Percentiles rank a stretch among this genome's conserved stretches.
These are phyloP conservation scores for Neoscelio sp. DNA, from an alignment of 2,888 invertebrate genomes.

Conservation along the genomic window DNA sequence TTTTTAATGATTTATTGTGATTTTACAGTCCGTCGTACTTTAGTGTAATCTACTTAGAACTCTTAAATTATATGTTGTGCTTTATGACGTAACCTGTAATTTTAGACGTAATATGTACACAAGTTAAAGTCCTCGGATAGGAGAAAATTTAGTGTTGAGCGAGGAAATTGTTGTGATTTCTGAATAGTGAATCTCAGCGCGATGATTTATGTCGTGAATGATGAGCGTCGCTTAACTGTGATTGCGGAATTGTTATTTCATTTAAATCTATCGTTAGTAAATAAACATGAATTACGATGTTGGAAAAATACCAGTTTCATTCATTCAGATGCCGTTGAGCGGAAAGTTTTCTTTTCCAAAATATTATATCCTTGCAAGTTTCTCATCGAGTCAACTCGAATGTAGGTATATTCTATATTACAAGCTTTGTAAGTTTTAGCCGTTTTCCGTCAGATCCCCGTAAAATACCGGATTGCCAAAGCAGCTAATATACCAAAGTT, in stretches of 20 bases:
- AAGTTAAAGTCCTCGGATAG: slow-evolving; percentile 37
- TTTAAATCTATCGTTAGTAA: neutral
- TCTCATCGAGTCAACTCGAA: slow-evolving; percentile 61
- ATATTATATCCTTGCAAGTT: slow-evolving; percentile 65
- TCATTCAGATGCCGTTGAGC: slow-evolving; percentile 43
- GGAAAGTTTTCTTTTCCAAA: slow-evolving; percentile 63
- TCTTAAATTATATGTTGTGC: slow-evolving; percentile 51
- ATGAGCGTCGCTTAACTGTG: neutral
- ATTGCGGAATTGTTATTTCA: neutral
- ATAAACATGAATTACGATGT: slow-evolving; percentile 11
- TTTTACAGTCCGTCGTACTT: slow-evolving; percentile 16
- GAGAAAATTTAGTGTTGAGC: slow-evolving; percentile 32
- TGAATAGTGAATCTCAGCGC: slow-evolving; percentile 19
- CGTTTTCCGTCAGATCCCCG: slow-evolving; percentile 72
- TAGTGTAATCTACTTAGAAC: slow-evolving; percentile 59
- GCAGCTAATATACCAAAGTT: slow-evolving; percentile 82
- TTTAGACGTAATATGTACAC: slow-evolving; percentile 49
- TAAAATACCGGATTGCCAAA: slow-evolving; percentile 81
- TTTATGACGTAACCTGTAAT: slow-evolving; percentile 51
- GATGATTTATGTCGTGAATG: slow-evolving; percentile 34
- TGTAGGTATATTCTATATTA: slow-evolving; percentile 69
- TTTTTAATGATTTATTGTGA: slow-evolving; percentile 47
- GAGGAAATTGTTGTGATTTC: slow-evolving; percentile 28
- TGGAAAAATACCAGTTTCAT: no score
- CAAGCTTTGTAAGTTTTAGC: slow-evolving; percentile 74